A percentile compares a stretch with the other conserved stretches of the same genome.
phyloP scores from a whole-genome alignment of 2,888 invertebrate species.

The Cryptosula pallasiana region DNA sequence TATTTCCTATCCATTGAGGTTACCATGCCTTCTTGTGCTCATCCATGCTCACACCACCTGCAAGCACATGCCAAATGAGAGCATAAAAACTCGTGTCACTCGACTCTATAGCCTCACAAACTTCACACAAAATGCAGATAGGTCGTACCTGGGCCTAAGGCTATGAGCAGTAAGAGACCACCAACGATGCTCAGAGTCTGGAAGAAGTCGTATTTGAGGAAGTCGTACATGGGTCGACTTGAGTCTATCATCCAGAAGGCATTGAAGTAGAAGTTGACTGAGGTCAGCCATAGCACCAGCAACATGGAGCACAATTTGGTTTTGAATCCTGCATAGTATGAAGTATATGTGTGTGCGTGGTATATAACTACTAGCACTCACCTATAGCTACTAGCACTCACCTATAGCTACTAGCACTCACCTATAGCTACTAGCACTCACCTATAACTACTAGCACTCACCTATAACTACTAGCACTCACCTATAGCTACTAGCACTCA shows the following conservation, averaged over 20 bases:
- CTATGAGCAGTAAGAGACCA: conserved; percentile 95
- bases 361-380: neutral
- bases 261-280: conserved; percentile 93
- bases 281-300: conserved; percentile 78
- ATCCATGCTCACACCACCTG: conserved; percentile 76
- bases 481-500: conserved; percentile 82
- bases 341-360: neutral
- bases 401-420: conserved; percentile 82
- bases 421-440: conserved; percentile 82
- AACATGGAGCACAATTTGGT: conserved; percentile 94
- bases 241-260: conserved; percentile 96
- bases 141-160: conserved; percentile 93
- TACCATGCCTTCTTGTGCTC: conserved; percentile 99
- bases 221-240: conserved; percentile 93
- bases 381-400: conserved; percentile 6
- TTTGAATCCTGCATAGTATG: conserved; percentile 72
- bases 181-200: conserved; percentile 98
- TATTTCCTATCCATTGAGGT: too few relatives aligned
- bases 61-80: too few relatives aligned
- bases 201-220: conserved; percentile 98
- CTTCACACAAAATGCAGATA: too few relatives aligned
- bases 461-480: conserved; percentile 82
- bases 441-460: conserved; percentile 82
- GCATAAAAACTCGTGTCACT: too few relatives aligned
- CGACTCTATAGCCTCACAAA: too few relatives aligned